phyloP scores from a whole-genome alignment of 2,113 vertebrate genomes.

The Cyanoliseus patagonus region DNA sequence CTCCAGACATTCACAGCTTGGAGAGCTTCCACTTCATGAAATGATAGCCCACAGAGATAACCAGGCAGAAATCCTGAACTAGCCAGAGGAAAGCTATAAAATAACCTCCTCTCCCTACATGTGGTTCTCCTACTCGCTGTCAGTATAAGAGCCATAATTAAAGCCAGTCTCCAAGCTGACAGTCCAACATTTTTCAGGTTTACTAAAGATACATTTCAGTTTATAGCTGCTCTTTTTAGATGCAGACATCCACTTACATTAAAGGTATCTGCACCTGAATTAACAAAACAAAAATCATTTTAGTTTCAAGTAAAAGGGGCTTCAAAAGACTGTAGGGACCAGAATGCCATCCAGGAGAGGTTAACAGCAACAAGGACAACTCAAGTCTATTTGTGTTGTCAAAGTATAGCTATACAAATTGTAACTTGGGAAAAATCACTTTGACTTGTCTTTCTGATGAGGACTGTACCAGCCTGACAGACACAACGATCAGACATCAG shows the following conservation, averaged over 20 bases:
- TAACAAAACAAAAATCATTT: background rate
- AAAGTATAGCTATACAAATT: background rate
- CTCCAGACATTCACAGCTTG: background rate
- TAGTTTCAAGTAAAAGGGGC: background rate
- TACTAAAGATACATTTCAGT: background rate
- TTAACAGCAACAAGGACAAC: background rate
- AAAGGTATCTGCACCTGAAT: background rate
- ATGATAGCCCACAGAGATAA: background rate
- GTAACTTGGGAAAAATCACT: background rate
- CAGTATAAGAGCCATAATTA: rapidly evolving
- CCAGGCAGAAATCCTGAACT: background rate
- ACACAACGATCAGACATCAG: rapidly evolving
- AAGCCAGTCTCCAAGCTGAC: background rate
- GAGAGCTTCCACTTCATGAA: background rate
- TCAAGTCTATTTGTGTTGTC: background rate
- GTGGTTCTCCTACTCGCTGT: rapidly evolving
- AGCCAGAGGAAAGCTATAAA: background rate
- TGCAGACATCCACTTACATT: background rate
- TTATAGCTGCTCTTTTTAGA: background rate
- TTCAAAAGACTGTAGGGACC: background rate
- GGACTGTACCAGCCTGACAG: too few species aligned
- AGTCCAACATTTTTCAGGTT: background rate
- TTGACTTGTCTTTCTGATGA: background rate
- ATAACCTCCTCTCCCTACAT: background rate
- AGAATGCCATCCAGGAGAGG: background rate